Base-by-base conservation (phyloP, 2,888 invertebrate species). In the Melanostoma scalare region DNA sequence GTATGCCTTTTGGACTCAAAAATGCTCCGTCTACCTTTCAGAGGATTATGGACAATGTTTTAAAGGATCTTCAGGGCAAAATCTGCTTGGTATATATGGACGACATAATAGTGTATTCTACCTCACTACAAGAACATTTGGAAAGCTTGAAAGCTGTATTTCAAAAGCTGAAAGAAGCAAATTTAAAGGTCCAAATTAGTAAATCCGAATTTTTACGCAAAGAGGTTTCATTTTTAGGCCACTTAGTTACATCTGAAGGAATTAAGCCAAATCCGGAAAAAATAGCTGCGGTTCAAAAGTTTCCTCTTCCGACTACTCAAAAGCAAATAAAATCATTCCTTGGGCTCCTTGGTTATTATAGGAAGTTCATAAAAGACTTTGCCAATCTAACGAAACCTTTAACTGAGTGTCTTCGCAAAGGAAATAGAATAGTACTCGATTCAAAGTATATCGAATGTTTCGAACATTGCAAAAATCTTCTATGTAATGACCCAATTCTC, bases 211-310 rank as follows among this genome's bases (percentile, higher is more conserved):
- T 89, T 60, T 60, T 88, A 2, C 55, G 63, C 5, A 87, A 87
- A 46, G 86, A 87, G 85, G 80, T 89, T 0, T 80, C 85, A 20
- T 90, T 86, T 72, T 67, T 90, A 9, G 89, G 90, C 3, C 89
- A 88, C 53, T 36, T 89, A 2, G 52, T 79, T n/a, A 65, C 80
- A 4, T 8, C 79, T 5, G 86, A 88, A 0, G 87, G 86, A 6
- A 77, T 86, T 9, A 86, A 85, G 68, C 88, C 88, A 8, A 85
- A 87, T 58, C 87, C 87, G 40, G 75, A n/a, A 82, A 2, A 86
- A 85, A 86, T 86, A 6, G n/a, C 56, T 9, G 78, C 86, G 1
- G 76, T 86, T 1, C 50, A 77, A 55, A 71, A 86, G 5, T 86
- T 77, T 40, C 86, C 86, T 1, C 31, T 85, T 4, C 86, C 86